Conservation (phyloP, 2,888 invertebrate genomes). For the Diaphora mendica region DNA sequence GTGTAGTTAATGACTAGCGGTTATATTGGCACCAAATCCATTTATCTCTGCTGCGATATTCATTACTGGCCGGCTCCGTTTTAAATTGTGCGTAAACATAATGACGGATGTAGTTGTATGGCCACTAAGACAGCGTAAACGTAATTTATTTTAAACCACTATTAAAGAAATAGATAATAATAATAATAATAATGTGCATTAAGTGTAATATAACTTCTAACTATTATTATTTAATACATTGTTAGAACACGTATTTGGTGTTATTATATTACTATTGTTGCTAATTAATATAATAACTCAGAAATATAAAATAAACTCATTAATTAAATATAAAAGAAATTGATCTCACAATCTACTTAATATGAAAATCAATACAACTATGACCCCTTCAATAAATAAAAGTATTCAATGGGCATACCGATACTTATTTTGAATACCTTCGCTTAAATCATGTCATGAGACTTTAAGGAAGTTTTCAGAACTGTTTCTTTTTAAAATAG, state of each 20-base stretch:
- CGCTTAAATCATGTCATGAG: too few species aligned
- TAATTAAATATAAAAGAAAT: too few species aligned
- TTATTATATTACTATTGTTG: too few species aligned
- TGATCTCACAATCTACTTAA: neutral
- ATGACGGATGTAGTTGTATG: constrained; percentile 61
- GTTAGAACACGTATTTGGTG: too few species aligned
- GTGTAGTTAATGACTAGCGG: constrained; percentile 43
- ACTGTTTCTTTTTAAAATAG: neutral
- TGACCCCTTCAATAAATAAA: neutral
- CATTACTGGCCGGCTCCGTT: constrained; percentile 64
- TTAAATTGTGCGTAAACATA: constrained; percentile 76
- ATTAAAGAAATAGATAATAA: neutral
- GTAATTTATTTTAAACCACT: neutral
- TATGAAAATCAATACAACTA: neutral
- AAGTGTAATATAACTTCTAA: neutral
- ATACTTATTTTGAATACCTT: too few species aligned
- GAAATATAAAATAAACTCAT: too few species aligned
- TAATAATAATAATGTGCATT: neutral
- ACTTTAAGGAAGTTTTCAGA: too few species aligned
- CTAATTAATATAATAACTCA: too few species aligned
- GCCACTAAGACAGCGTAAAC: constrained; percentile 43
- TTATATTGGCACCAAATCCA: constrained; percentile 65
- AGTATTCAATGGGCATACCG: too few species aligned
- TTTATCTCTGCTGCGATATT: constrained; percentile 66
- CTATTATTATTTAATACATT: neutral